Base-by-base conservation (phyloP, 2,888 invertebrate species). In the Brenthis ino region DNA sequence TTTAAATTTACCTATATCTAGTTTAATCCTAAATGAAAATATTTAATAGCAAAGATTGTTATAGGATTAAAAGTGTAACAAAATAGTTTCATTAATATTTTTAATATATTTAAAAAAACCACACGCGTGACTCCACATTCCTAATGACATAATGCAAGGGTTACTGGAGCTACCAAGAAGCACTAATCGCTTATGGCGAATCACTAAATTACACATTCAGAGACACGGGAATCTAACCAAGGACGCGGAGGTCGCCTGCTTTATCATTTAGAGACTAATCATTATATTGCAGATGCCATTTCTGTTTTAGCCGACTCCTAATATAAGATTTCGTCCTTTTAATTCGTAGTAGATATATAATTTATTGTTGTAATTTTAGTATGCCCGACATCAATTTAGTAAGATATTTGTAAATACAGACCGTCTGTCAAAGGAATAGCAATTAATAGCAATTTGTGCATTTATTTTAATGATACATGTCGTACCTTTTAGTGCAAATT, bases 201-300 rank as follows among this genome's bases (percentile, higher is more conserved):
- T 86, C 83, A 80, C 84, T 80, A 93, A 93, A 93, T 93, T 93
- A 89, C 88, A 91, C 85, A 79, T 85, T 74, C 78, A 92, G 88
- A 92, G 92, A 92, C 92, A 92, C 91, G 86, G 89, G 89, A 89
- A 83, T 87, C 89, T 82, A 83, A 85, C 85, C 91, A 91, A 93
- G 92, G 92, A 88, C 93, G 87, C 85, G 78, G 80, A 77, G 93
- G 92, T 92, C 93, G 83, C 81, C 80, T 76, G 84, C 85, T 86
- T 91, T 89, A 91, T 91, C 92, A 91, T 91, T 91, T 90, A 88
- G 85, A 83, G 82, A 81, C 87, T 91, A 90, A 91, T 90, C 86
- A 93, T 88, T 84, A 89, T 87, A 83, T 77, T 82, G 84, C 89
- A 83, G 88, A 89, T 92, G 91, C 89, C 92, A 91, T 92, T 92